These are phyloP conservation scores for Merops nubicus DNA, from an alignment of 2,113 vertebrate genomes.

Conservation along the genomic window DNA sequence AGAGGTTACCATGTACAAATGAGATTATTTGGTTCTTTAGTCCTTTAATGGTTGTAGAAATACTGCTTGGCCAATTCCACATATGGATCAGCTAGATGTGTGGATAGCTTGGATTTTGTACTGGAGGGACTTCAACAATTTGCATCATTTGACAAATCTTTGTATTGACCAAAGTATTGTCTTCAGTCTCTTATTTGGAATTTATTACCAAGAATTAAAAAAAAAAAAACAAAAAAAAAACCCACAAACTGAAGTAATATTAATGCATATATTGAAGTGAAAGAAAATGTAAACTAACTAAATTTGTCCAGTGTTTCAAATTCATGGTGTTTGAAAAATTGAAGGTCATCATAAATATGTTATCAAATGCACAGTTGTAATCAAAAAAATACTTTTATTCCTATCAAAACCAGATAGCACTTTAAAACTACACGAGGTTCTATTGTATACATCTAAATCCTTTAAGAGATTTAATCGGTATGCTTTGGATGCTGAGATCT, in stretches of 20 bases:
- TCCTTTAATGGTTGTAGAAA: neutral
- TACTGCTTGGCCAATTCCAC: neutral
- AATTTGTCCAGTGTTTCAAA: neutral
- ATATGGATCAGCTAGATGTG: neutral
- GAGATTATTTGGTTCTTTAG: neutral
- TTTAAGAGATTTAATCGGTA: neutral
- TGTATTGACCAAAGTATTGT: fast-evolving
- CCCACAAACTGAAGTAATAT: neutral
- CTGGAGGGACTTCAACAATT: neutral
- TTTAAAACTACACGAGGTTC: neutral
- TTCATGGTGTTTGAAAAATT: neutral
- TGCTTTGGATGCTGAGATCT: neutral
- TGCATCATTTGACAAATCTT: fast-evolving
- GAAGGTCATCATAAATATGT: neutral
- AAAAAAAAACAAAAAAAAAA: too few species aligned
- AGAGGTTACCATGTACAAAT: neutral
- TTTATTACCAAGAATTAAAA: neutral
- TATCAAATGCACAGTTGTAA: neutral
- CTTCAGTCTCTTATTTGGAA: neutral
- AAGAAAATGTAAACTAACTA: neutral
- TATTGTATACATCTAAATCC: neutral
- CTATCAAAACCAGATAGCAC: neutral
- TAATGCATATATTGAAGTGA: neutral
- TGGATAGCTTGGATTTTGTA: neutral
- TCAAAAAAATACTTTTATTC: neutral